Base-by-base conservation (phyloP, 1,140 invertebrate genomes). In the Lepidurus packardi region DNA sequence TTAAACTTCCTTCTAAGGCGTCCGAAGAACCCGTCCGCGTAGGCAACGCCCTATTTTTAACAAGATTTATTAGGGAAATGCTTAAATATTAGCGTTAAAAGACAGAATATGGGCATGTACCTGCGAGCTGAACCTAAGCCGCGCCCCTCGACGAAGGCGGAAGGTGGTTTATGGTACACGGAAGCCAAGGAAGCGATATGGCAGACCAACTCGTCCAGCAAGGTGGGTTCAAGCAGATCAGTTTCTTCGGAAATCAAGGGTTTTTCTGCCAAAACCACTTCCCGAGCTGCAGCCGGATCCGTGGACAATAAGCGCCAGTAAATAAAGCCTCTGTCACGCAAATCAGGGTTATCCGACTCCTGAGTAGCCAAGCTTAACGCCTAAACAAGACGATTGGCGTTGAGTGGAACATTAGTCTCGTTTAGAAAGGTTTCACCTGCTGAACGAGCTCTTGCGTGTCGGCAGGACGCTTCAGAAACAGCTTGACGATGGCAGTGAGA, bases 171-270 rank as follows among this genome's bases (percentile, higher is more conserved):
- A 84, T 99, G 98, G 85, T 99, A 99, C 4, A 99, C 98, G 34
- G 96, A 98, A 10, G 98, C 98, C 78, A 99, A 88, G 79, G 94
- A 97, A 75, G 96, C 97, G 83, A 99, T 99, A 85, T 99, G 97
- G 86, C 98, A 99, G 83, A 99, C 98, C 41, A 99, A 89, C 87
- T 99, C 98, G 85, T 99, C 98, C 44, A 99, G 87, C 16, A 99
- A 87, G 0, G 98, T 99, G 9, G 98, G 98, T 85, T 99, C 98
- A 73, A 99, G 86, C 6, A 99, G 87, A 88, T 99, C 98, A 0
- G 98, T 99, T 88, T 99, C 98, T 85, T 99, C 98, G 0, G 96
- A 98, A 82, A 99, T 99, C 7, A 99, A 88, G 24, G 98, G 98
- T 84, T 99, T 99, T 84, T 99, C 98, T 1, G 98, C 98, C 16